phyloP scores from a whole-genome alignment of 1,140 invertebrate species.

The Heterodera schachtii region DNA sequence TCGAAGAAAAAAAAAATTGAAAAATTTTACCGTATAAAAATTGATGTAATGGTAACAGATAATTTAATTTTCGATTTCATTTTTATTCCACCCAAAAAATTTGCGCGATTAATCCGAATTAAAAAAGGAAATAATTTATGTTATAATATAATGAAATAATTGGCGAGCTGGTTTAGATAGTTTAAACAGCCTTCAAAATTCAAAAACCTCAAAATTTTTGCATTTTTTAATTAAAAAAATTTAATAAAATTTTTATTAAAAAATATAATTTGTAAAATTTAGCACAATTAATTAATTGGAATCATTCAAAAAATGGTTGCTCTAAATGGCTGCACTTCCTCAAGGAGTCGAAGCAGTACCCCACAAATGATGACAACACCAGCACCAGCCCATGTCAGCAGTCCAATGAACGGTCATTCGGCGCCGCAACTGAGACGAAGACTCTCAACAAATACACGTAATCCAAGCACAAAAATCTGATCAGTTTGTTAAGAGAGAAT shows the following conservation, averaged over 20 bases:
- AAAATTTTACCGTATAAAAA: too few species aligned
- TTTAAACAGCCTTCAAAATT: too few species aligned
- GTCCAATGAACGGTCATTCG: neutral
- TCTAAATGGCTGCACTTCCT: neutral
- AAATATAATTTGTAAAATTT: too few species aligned
- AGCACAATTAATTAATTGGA: neutral
- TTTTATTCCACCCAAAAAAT: too few species aligned
- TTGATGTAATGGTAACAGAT: neutral
- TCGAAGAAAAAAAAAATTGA: too few species aligned
- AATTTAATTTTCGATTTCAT: neutral
- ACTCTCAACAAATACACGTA: neutral
- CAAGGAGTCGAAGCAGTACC: neutral
- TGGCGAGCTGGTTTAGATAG: too few species aligned
- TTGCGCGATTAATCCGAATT: too few species aligned
- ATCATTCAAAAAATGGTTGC: neutral
- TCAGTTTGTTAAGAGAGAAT: neutral
- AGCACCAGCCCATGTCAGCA: neutral
- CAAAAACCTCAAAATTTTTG: too few species aligned
- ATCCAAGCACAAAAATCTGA: neutral
- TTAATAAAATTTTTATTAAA: too few species aligned
- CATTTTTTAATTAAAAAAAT: too few species aligned
- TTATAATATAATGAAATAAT: too few species aligned
- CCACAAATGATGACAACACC: neutral
- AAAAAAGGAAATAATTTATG: too few species aligned
- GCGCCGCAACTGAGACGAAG: neutral